phyloP scores from a whole-genome alignment of 2,113 vertebrate species.

The Ellobius talpinus region DNA sequence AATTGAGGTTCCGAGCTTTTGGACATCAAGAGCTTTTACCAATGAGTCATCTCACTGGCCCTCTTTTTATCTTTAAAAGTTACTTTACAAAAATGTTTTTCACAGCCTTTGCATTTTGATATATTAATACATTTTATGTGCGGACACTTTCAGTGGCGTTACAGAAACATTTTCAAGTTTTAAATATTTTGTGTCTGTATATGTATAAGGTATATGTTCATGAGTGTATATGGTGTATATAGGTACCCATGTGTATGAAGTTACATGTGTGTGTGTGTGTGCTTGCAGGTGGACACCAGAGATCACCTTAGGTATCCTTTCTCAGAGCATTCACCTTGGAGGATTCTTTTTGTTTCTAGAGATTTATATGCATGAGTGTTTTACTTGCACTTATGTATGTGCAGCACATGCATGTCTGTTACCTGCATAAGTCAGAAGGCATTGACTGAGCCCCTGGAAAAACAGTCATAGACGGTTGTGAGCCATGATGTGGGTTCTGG shows the following conservation, averaged over 20 bases:
- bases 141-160: neutral
- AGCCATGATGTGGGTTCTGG: neutral
- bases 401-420: neutral
- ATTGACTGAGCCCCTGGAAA: neutral
- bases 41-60: neutral
- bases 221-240: neutral
- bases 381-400: neutral
- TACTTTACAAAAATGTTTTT: neutral
- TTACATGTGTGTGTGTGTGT: neutral
- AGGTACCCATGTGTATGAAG: neutral
- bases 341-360: neutral
- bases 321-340: neutral
- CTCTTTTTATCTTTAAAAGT: neutral
- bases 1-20: neutral
- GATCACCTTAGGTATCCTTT: neutral
- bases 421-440: neutral
- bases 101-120: conserved; percentile 37
- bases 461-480: no score
- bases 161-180: conserved; percentile 21
- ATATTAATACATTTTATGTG: conserved; percentile 26
- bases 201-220: neutral
- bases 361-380: neutral
- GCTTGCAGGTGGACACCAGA: neutral
- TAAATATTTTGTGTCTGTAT: neutral
- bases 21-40: neutral